Evolutionary conservation across 2,888 invertebrate species (phyloP), one percentile per base, ranked within the genome.

Genomic region (Seira sanloemensis): DNA sequence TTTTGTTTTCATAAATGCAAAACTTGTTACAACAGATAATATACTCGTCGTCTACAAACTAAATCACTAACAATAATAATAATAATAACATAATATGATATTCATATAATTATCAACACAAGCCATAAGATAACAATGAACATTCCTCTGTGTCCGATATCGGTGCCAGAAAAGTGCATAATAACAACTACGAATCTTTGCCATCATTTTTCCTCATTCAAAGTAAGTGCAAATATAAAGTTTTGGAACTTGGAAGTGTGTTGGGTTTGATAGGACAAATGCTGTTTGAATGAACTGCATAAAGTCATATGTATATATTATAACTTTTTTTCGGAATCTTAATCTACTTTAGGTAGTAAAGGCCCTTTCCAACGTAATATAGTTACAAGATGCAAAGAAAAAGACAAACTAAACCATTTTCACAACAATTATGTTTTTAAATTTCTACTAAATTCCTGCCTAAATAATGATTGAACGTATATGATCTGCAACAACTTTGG

Each of bases 401-500:
- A 50, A 50, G n/a, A n/a, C n/a, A n/a, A n/a, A n/a, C n/a, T n/a
- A 50, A 37, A 37, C 37, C 37, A 7, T 37, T 50, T 7, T 50
- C 50, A 50, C 16, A 50, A 50, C 50, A 50, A 50, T n/a, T n/a
- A 37, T 37, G 37, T 37, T 37, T 37, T 37, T 37, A 50, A 50
- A 18, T n/a, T 50, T 50, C 50, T 50, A 50, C 16, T 50, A 50
- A 50, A 50, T 50, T n/a, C 50, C 50, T 50, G 50, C n/a, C 50
- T 50, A 50, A 50, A 74, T 69, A 81, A 76, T 83, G 83, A 83
- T 83, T 83, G 83, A 83, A 83, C 83, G 73, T 83, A 54, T 78
- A 76, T 77, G 78, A 83, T 83, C 74, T 78, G 83, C 73, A 83
- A 78, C 78, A 83, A 77, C 83, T 83, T 83, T 83, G 83, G 83